phyloP scores from a whole-genome alignment of 2,113 vertebrate species.

The Eidolon helvum region DNA sequence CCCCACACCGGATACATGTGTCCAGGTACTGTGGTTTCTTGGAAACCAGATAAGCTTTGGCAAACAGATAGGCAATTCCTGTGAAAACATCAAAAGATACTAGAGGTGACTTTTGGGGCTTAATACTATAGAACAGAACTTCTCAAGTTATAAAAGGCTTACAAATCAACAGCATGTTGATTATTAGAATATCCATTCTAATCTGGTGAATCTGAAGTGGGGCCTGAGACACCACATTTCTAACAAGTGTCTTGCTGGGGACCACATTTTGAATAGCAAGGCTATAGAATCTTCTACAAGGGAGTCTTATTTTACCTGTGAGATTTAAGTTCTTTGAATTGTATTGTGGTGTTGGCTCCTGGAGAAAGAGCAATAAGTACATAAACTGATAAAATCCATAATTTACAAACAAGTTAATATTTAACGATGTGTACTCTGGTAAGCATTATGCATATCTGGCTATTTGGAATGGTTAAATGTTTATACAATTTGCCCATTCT shows the following conservation, averaged over 20 bases:
- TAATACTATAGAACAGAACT: not conserved
- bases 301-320: not conserved
- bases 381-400: conserved; percentile 19
- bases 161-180: not conserved
- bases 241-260: not conserved
- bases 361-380: not conserved
- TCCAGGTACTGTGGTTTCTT: conserved; percentile 93
- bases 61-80: conserved; percentile 94
- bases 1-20: conserved; percentile 91
- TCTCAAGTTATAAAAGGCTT: not conserved
- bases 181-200: not conserved
- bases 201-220: not conserved
- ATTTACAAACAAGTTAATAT: conserved; percentile 51
- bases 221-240: not conserved
- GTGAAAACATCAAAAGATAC: conserved; percentile 71
- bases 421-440: not conserved
- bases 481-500: not conserved
- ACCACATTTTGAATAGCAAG: not conserved
- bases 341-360: not conserved
- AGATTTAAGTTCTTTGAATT: conserved; percentile 44
- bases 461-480: conserved; percentile 12
- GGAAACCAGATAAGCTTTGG: conserved; percentile 92
- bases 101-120: conserved; percentile 44
- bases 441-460: not conserved
- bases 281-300: not conserved